Conservation (phyloP, 2,113 vertebrate genomes). For the Suncus etruscus region DNA sequence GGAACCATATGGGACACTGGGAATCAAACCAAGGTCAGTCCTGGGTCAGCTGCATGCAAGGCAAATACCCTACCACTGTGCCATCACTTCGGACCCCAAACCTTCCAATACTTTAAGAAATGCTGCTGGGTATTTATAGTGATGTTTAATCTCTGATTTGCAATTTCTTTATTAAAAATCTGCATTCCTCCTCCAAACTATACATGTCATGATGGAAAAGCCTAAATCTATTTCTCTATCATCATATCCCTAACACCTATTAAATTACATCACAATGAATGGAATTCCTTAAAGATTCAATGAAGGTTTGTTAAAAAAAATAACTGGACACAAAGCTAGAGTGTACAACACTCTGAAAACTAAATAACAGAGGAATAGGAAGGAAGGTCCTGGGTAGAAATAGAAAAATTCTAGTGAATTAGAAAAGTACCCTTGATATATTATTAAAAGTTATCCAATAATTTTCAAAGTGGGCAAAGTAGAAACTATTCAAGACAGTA, state of each 20-base stretch:
- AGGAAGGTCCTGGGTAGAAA: background rate
- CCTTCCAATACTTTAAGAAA: too few relatives aligned
- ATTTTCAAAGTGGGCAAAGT: background rate
- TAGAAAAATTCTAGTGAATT: background rate
- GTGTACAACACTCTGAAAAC: background rate
- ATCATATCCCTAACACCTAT: background rate
- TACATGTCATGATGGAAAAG: background rate
- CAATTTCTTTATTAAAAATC: too few relatives aligned
- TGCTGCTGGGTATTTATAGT: background rate
- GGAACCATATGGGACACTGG: too few relatives aligned
- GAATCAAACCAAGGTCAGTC: too few relatives aligned
- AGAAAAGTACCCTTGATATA: background rate
- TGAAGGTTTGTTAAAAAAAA: background rate
- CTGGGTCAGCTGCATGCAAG: too few relatives aligned
- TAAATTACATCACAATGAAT: background rate
- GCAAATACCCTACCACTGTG: too few relatives aligned
- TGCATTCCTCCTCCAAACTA: background rate
- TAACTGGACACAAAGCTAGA: background rate
- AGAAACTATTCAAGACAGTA: background rate
- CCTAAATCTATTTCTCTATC: background rate
- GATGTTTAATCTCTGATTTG: too few relatives aligned
- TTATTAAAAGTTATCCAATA: background rate
- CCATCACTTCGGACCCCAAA: background rate
- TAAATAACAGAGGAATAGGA: background rate
- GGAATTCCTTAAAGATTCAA: background rate